Percentiles rank a stretch among this genome's conserved stretches.
These are phyloP conservation scores for Meliscaeva auricollis DNA, from an alignment of 2,888 invertebrate genomes.

Conservation along the genomic window DNA sequence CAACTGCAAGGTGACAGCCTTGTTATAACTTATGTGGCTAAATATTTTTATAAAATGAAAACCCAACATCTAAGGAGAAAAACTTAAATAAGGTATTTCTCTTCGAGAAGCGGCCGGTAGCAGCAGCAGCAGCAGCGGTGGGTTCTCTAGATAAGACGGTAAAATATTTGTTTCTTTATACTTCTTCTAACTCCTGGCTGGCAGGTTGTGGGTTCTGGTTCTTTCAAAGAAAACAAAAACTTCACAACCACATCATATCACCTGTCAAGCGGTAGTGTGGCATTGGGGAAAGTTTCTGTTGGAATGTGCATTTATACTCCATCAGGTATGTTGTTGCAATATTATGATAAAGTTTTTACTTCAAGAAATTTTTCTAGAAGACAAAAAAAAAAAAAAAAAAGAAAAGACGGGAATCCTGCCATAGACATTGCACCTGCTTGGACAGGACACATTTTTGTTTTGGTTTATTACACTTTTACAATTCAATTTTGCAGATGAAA, in stretches of 20 bases:
- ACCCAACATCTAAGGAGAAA: not conserved
- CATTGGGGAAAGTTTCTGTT: not conserved
- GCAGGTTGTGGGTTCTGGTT: not conserved
- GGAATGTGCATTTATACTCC: not conserved
- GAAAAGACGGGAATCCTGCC: conserved; percentile 8
- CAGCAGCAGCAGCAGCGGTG: not conserved
- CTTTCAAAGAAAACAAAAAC: conserved; percentile 39
- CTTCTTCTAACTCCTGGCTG: not conserved
- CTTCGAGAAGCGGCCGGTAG: not conserved
- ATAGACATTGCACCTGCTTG: conserved; percentile 59
- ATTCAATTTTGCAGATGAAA: conserved; percentile 51
- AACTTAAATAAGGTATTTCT: conserved; percentile 41
- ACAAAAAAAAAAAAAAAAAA: not conserved
- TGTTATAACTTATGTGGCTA: conserved; percentile 21
- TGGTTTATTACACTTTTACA: conserved; percentile 40
- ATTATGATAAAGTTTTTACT: conserved; percentile 37
- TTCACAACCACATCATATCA: conserved; percentile 60
- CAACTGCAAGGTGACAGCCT: conserved; percentile 7
- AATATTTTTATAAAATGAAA: conserved; percentile 2
- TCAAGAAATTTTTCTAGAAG: not conserved
- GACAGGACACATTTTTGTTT: conserved; percentile 57
- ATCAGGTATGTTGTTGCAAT: conserved; percentile 8
- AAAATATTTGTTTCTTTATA: conserved; percentile 21
- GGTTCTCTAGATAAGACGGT: conserved; percentile 14
- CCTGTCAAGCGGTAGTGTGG: conserved; percentile 26